Base-by-base conservation (phyloP, 1,140 invertebrate genomes). In the Eueides isabella region DNA sequence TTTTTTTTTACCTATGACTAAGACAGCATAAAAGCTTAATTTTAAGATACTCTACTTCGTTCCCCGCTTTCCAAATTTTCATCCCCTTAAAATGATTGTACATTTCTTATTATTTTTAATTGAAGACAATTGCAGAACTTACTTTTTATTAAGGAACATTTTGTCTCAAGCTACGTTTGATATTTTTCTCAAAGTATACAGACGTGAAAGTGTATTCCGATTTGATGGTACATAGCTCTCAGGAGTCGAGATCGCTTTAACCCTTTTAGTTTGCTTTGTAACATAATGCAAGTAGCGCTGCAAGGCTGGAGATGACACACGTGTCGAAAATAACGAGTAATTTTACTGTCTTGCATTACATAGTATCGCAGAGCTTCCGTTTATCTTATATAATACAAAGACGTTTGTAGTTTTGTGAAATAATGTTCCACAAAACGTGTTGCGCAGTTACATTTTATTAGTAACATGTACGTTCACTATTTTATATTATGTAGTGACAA, bases 261-360 rank as follows among this genome's bases (percentile, higher is more conserved):
- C 48, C 23, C 23, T 55, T 55, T 55, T 55, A 55, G 48, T 11
- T 55, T 26, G 11, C 23, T 26, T 55, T 55, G 48, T 55, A 55
- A 55, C 19, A 26, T 12, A 26, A 55, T 55, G 48, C 48, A 55
- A 55, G 23, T n/a, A 23, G 19, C 48, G 48, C 48, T 26, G 3
- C 11, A 55, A 4, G 2, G 26, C 48, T 55, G 48, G 23, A 55
- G 48, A 55, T 26, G 23, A 55, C 48, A 55, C 48, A 55, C 48
- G 48, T 55, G 48, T 55, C 48, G 48, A 55, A 55, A 55, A 55
- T 55, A 55, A 55, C 48, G 48, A 55, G 23, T 26, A 9, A 55
- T 55, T 55, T 26, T 55, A 55, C 19, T 55, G 48, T 55, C 23
- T 55, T 26, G 19, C 23, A 55, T 55, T 26, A 55, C 48, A 55